These are phyloP conservation scores for Labeo catla DNA, from an alignment of 2,113 vertebrate genomes.

Conservation along the genomic window DNA sequence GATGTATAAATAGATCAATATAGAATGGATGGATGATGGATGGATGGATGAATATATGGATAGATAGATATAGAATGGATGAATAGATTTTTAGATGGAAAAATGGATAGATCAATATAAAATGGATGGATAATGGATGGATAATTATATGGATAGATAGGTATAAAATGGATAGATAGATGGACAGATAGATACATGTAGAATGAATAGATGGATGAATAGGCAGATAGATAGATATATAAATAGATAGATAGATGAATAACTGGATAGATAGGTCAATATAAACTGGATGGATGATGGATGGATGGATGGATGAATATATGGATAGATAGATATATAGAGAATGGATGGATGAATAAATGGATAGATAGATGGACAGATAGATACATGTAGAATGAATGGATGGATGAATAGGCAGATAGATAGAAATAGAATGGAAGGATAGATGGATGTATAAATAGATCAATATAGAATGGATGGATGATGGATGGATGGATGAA, in stretches of 20 bases:
- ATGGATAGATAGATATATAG: not conserved
- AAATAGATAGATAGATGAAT: not conserved
- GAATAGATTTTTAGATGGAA: no score
- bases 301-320: not conserved
- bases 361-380: not conserved
- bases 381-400: not conserved
- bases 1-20: not conserved
- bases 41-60: not conserved
- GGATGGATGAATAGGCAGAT: not conserved
- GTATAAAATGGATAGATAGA: no score
- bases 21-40: not conserved
- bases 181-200: not conserved
- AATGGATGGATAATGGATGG: not conserved
- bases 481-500: not conserved
- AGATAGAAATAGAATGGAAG: not conserved
- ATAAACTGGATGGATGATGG: no score
- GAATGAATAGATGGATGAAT: not conserved
- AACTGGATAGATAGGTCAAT: no score
- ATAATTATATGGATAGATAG: not conserved
- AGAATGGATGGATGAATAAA: not conserved
- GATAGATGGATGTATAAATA: not conserved
- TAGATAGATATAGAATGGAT: no score
- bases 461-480: no score
- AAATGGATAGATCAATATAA: not conserved
- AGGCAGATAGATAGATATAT: no score